Percentiles rank a stretch among this genome's conserved stretches.
These are phyloP conservation scores for Potamilus streckersoni DNA, from an alignment of 1,140 invertebrate genomes.

Conservation along the genomic window DNA sequence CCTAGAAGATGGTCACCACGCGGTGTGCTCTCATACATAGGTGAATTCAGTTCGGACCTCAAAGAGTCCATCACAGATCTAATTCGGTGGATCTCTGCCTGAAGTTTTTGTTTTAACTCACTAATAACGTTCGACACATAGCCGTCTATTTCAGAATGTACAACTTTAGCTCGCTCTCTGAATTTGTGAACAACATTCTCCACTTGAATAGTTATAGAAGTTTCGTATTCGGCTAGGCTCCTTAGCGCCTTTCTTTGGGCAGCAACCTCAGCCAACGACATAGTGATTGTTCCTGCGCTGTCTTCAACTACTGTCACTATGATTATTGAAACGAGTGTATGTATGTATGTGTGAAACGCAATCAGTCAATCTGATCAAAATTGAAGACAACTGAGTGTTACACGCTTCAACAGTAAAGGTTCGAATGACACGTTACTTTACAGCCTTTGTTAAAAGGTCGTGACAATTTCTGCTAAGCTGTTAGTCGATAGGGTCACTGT, in stretches of 20 bases:
- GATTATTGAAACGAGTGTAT: no score
- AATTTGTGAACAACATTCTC: conserved; percentile 25
- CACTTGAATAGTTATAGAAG: conserved; percentile 20
- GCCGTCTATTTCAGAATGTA: conserved; percentile 23
- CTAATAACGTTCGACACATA: conserved; percentile 12
- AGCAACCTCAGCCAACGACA: conserved; percentile 1
- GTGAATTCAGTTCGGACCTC: conserved; percentile 14
- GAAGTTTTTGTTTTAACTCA: conserved; percentile 25
- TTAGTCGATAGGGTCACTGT: no score
- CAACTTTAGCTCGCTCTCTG: conserved; percentile 15
- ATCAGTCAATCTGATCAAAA: no score
- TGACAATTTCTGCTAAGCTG: no score
- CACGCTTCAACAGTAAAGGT: no score
- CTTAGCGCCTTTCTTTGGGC: conserved; percentile 9
- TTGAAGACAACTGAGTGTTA: no score
- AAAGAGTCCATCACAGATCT: neutral
- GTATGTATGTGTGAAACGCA: no score
- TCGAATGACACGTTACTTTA: no score
- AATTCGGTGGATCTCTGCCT: conserved; percentile 15
- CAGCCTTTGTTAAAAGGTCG: no score
- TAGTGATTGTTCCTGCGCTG: no score
- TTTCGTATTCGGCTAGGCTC: conserved; percentile 18
- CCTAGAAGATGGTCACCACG: conserved; percentile 7
- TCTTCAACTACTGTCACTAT: no score
- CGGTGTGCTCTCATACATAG: conserved; percentile 24